Evolutionary conservation across 2,113 vertebrate species (phyloP).

Genomic region (Sylvicapra grimmia): DNA sequence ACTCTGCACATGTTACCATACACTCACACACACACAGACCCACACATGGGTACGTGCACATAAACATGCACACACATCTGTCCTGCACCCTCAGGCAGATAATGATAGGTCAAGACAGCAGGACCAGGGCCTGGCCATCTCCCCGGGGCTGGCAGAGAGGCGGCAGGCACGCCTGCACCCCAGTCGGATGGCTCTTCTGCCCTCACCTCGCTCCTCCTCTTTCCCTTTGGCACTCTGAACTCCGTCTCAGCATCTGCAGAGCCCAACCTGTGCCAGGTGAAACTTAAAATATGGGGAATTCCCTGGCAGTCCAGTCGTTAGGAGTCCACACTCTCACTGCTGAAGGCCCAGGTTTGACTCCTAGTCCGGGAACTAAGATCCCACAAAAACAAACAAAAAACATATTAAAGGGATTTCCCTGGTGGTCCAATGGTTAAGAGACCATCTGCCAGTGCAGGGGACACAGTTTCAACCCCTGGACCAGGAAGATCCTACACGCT

Average conservation of each 20-base stretch:
- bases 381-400: neutral
- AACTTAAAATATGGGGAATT: neutral
- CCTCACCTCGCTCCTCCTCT: neutral
- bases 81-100: neutral
- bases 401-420: neutral
- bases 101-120: neutral
- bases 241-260: neutral
- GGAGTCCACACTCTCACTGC: neutral
- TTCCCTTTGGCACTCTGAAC: too few relatives aligned
- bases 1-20: too few relatives aligned
- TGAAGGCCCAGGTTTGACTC: neutral
- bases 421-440: neutral
- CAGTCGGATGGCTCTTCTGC: fast-evolving
- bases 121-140: neutral
- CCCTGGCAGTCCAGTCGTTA: neutral
- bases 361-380: neutral
- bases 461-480: neutral
- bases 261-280: neutral
- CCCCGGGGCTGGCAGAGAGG: neutral
- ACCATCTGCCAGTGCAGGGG: neutral
- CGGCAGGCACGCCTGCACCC: neutral
- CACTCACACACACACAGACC: neutral
- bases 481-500: neutral
- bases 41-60: fast-evolving
- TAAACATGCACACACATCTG: too few relatives aligned